A percentile compares a stretch with the other conserved stretches of the same genome.
These are phyloP conservation scores for human (Homo sapiens) DNA, from an alignment of 2,113 vertebrate genomes.

Conservation along the genomic window DNA sequence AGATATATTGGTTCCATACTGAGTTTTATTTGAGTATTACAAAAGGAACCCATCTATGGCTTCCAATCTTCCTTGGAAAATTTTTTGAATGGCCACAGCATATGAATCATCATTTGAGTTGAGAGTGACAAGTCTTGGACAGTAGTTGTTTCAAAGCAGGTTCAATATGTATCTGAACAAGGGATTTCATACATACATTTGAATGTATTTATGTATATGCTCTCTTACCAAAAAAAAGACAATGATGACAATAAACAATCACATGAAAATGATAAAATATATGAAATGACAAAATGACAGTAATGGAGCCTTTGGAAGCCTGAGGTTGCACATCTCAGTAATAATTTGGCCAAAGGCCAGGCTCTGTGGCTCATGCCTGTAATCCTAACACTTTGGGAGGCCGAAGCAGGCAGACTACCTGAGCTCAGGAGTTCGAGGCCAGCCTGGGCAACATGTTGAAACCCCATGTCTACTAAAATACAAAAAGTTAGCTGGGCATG, in stretches of 20 bases:
- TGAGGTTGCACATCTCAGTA: neutral
- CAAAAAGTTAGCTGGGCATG: too few relatives aligned
- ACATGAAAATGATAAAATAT: neutral
- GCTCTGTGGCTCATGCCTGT: too few relatives aligned
- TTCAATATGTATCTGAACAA: neutral
- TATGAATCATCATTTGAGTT: neutral
- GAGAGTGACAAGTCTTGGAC: neutral
- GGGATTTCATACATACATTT: neutral
- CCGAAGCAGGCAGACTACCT: too few relatives aligned
- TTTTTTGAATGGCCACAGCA: neutral
- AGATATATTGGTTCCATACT: neutral
- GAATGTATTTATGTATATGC: neutral
- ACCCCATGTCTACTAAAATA: too few relatives aligned
- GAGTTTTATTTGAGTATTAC: neutral
- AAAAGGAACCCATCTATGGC: neutral
- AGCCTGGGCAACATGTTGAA: too few relatives aligned
- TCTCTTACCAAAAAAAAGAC: neutral
- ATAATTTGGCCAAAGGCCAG: neutral
- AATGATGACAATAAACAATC: neutral
- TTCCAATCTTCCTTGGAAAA: neutral
- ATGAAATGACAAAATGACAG: neutral
- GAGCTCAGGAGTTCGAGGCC: too few relatives aligned
- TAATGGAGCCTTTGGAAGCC: neutral
- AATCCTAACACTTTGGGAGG: too few relatives aligned
- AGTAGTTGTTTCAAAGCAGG: neutral